A percentile compares a stretch with the other conserved stretches of the same genome.
These are phyloP conservation scores for Platygyra sinensis DNA, from an alignment of 64 coral and sea anemone species.

Conservation along the genomic window DNA sequence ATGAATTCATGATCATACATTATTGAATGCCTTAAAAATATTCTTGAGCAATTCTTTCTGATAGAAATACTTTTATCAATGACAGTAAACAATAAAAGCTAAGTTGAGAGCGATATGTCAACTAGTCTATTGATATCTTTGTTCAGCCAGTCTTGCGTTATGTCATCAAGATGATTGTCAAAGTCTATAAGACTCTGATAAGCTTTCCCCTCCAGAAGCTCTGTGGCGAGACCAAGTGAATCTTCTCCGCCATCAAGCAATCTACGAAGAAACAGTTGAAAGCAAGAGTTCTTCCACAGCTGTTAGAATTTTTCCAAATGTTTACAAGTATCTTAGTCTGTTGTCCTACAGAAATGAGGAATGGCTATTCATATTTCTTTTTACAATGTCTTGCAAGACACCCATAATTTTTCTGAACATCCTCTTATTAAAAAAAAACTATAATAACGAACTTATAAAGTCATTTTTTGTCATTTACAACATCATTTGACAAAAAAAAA, in stretches of 20 bases:
- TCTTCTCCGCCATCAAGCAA: constrained; percentile 89
- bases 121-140: constrained; percentile 92
- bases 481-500: too few relatives aligned
- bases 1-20: background rate
- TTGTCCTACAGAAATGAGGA: too few relatives aligned
- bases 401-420: too few relatives aligned
- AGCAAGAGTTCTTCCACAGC: too few relatives aligned
- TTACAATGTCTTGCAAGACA: too few relatives aligned
- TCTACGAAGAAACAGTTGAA: constrained; percentile 31
- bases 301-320: too few relatives aligned
- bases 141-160: constrained; percentile 92
- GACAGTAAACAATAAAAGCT: background rate
- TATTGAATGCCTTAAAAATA: background rate
- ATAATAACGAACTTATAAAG: too few relatives aligned
- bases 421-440: too few relatives aligned
- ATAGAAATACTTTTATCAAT: background rate
- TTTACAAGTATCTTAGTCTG: too few relatives aligned
- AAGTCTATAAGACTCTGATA: constrained; percentile 98
- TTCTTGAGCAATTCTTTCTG: background rate
- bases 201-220: constrained; percentile 89
- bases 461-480: too few relatives aligned
- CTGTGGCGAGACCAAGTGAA: constrained; percentile 85
- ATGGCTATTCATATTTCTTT: too few relatives aligned
- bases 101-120: constrained; percentile 41
- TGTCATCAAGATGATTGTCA: constrained; percentile 99